These are phyloP conservation scores for Babylonia areolata DNA, from an alignment of 1,140 invertebrate species.

Conservation along the genomic window DNA sequence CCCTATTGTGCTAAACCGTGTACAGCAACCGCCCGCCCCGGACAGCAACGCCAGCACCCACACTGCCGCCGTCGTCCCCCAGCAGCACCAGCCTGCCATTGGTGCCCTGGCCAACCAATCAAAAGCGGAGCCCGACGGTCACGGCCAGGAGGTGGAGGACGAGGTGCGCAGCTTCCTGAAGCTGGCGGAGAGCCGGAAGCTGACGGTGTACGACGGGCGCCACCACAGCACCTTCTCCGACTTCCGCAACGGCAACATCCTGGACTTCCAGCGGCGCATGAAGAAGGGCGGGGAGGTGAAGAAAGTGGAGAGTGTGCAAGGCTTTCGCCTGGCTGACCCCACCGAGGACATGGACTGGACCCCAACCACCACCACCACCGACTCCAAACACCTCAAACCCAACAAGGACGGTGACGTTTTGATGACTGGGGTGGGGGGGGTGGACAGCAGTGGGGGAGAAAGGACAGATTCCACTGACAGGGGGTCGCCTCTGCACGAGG, in stretches of 20 bases:
- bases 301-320: constrained; percentile 25
- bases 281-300: constrained; percentile 39
- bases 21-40: neutral
- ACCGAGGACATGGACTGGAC: too few relatives aligned
- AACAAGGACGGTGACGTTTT: neutral
- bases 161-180: constrained; percentile 34
- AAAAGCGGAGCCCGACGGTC: constrained; percentile 9
- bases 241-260: constrained; percentile 56
- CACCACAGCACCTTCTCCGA: constrained; percentile 63
- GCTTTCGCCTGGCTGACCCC: neutral
- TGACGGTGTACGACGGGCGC: constrained; percentile 46
- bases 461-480: neutral
- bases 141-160: constrained; percentile 11
- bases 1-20: constrained; percentile 7
- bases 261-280: constrained; percentile 44
- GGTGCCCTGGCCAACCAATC: neutral
- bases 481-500: neutral
- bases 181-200: constrained; percentile 30
- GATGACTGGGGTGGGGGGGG: too few relatives aligned
- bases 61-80: neutral
- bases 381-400: constrained; percentile 46
- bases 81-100: neutral
- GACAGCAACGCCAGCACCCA: neutral
- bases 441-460: constrained; percentile 35
- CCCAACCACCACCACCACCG: constrained; percentile 17